Percentiles rank a stretch among this genome's conserved stretches.
Conservation (phyloP, 2,113 vertebrate genomes). For the Phylloscopus trochiloides region DNA sequence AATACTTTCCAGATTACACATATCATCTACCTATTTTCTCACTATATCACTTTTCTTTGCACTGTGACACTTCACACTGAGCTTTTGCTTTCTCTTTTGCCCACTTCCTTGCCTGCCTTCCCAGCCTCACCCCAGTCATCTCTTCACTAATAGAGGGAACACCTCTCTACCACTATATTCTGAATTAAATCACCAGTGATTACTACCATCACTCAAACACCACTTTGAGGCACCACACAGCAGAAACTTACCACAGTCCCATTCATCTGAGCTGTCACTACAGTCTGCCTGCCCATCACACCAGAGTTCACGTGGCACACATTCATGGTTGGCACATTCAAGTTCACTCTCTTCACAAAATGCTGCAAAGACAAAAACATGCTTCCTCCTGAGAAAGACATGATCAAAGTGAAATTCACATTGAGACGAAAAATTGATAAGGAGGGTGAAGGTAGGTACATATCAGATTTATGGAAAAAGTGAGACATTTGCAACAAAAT, state of each 20-base stretch:
- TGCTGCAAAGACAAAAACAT: conserved; percentile 71
- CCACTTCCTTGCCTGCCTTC: not conserved
- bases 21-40: not conserved
- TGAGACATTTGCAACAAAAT: not conserved
- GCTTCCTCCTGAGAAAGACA: not conserved
- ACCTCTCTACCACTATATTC: not conserved
- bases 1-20: not conserved
- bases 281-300: conserved; percentile 89
- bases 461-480: not conserved
- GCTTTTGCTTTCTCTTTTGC: not conserved
- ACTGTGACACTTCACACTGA: not conserved
- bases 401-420: not conserved
- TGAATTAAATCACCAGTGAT: not conserved
- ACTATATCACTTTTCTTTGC: not conserved
- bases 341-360: conserved; percentile 84
- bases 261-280: conserved; percentile 91
- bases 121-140: not conserved
- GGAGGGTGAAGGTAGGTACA: not conserved
- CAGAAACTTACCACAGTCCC: conserved; percentile 87
- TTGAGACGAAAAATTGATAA: not conserved
- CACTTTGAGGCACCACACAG: not conserved
- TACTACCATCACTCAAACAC: not conserved
- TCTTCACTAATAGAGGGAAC: not conserved
- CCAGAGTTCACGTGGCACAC: conserved; percentile 86
- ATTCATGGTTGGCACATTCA: conserved; percentile 88